These are phyloP conservation scores for Aethina tumida DNA, from an alignment of 1,140 invertebrate genomes.

Conservation along the genomic window DNA sequence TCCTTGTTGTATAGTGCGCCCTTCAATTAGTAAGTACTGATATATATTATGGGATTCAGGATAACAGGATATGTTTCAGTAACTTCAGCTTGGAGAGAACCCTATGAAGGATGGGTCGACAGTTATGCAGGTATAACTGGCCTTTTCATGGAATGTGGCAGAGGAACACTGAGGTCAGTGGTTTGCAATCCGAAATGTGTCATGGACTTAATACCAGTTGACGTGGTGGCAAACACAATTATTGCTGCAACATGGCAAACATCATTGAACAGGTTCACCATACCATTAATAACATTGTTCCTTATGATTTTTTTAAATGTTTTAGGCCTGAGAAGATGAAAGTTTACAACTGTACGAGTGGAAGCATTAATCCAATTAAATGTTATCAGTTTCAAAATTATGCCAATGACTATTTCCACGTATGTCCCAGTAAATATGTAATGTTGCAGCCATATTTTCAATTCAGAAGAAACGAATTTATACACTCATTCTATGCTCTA, in stretches of 20 bases:
- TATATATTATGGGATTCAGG: no score
- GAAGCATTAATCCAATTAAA: conserved; percentile 67
- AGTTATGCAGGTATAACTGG: conserved; percentile 79
- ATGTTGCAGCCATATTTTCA: conserved; percentile 77
- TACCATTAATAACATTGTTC: neutral
- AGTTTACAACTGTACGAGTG: conserved; percentile 90
- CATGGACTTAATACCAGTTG: conserved; percentile 85
- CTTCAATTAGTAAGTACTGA: conserved; percentile 67
- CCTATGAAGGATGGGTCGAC: conserved; percentile 87
- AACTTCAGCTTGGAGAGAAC: conserved; percentile 64
- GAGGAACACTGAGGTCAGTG: conserved; percentile 77
- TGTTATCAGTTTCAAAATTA: conserved; percentile 70
- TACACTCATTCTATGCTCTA: conserved; percentile 61
- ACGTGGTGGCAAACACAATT: conserved; percentile 80
- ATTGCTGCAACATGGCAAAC: conserved; percentile 76
- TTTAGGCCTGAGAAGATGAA: conserved; percentile 44
- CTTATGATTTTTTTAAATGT: neutral
- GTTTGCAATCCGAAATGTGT: conserved; percentile 59
- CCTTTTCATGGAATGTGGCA: conserved; percentile 73
- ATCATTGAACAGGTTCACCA: conserved; percentile 43
- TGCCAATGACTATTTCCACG: conserved; percentile 57
- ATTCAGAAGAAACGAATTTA: conserved; percentile 60
- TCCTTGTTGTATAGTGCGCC: conserved; percentile 84
- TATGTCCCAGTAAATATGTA: conserved; percentile 71
- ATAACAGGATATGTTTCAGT: conserved; percentile 38